phyloP scores from a whole-genome alignment of 2,888 invertebrate species.

The Epinotia brunnichana region DNA sequence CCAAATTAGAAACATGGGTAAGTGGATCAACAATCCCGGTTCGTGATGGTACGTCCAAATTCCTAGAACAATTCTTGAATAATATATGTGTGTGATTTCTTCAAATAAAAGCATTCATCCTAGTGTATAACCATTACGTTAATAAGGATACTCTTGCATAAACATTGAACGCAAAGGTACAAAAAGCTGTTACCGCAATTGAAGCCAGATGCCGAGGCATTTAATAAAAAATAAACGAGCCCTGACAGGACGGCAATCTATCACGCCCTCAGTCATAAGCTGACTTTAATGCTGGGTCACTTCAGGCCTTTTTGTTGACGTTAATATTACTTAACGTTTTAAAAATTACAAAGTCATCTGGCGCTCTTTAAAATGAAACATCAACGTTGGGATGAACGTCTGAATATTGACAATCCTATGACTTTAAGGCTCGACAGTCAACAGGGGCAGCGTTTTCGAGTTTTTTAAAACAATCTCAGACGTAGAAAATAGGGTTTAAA shows the following conservation, averaged over 20 bases:
- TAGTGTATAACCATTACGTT: neutral
- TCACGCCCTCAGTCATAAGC: constrained; percentile 80
- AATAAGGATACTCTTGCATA: constrained; percentile 24
- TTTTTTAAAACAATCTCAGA: too few species aligned
- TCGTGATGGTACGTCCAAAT: too few species aligned
- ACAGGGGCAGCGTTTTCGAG: too few species aligned
- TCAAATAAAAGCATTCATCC: neutral
- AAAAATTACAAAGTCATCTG: constrained; percentile 71
- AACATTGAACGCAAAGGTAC: constrained; percentile 49
- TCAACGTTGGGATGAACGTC: constrained; percentile 69
- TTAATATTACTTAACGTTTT: constrained; percentile 76
- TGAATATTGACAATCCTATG: constrained; percentile 56
- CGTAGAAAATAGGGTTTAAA: too few species aligned
- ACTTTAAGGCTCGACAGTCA: too few species aligned
- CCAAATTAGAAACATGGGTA: too few species aligned
- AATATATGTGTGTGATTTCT: neutral
- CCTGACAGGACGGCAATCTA: constrained; percentile 72
- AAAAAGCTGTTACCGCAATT: constrained; percentile 76
- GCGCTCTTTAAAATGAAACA: constrained; percentile 69
- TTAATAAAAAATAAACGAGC: constrained; percentile 79
- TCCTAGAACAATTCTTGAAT: neutral
- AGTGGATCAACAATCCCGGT: too few species aligned
- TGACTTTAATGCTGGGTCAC: constrained; percentile 82
- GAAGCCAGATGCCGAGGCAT: constrained; percentile 74
- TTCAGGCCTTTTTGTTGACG: constrained; percentile 80